phyloP scores from a whole-genome alignment of 2,888 invertebrate species.

The Teinopalpus imperialis region DNA sequence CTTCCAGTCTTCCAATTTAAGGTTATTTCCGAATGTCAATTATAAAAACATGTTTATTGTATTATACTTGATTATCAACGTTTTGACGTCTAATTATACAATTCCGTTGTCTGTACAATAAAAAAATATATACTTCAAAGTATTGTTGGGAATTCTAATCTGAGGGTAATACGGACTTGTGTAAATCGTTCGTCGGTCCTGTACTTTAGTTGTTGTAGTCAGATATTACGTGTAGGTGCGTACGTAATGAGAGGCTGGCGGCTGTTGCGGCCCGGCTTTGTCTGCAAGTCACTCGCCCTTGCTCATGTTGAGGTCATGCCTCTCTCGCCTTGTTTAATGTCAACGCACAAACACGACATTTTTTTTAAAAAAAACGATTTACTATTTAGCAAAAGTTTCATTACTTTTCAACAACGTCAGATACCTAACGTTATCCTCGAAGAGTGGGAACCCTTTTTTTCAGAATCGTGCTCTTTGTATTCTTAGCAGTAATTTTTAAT shows the following conservation, averaged over 20 bases:
- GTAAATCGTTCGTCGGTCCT: neutral
- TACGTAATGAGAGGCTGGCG: conserved; percentile 23
- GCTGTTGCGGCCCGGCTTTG: conserved; percentile 28
- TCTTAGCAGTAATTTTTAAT: too few species aligned
- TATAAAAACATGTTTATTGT: too few species aligned
- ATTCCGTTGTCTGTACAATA: too few species aligned
- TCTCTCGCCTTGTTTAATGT: conserved; percentile 61
- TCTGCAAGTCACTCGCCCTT: conserved; percentile 47
- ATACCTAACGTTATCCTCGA: neutral
- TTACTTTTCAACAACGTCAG: neutral
- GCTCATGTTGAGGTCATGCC: conserved; percentile 58
- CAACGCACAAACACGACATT: conserved; percentile 50
- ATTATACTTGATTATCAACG: too few species aligned
- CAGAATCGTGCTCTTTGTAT: too few species aligned
- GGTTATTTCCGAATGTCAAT: too few species aligned
- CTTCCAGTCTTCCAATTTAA: too few species aligned
- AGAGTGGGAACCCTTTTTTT: too few species aligned
- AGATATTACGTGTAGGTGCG: conserved; percentile 22
- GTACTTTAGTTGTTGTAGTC: conserved; percentile 9
- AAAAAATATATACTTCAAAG: too few species aligned
- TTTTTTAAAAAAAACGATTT: conserved; percentile 34
- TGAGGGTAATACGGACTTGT: neutral
- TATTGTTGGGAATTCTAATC: neutral
- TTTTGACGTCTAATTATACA: too few species aligned
- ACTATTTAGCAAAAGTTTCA: conserved; percentile 35